Evolutionary conservation across 1,140 invertebrate species (phyloP).

Genomic region (Latrodectus geometricus): DNA sequence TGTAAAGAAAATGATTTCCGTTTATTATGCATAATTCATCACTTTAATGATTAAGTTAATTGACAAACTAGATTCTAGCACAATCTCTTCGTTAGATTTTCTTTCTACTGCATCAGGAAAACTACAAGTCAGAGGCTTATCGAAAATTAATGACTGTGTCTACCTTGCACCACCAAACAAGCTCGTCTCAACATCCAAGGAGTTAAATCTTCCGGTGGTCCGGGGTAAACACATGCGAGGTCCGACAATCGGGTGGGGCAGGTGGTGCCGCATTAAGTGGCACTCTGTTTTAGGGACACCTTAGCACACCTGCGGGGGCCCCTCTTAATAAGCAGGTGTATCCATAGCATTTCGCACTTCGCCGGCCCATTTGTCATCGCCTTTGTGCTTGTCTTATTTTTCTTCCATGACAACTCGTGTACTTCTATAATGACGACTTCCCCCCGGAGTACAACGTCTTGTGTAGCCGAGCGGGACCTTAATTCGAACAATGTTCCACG

Average conservation of each 20-base stretch:
- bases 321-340: constrained; percentile 53
- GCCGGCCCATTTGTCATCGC: constrained; percentile 38
- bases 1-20: too few species aligned
- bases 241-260: constrained; percentile 15
- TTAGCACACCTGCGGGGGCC: neutral
- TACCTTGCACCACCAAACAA: too few species aligned
- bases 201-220: neutral
- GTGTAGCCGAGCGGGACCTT: constrained; percentile 9
- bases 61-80: too few species aligned
- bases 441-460: constrained; percentile 5
- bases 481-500: neutral
- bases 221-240: constrained; percentile 5
- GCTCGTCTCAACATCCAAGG: neutral
- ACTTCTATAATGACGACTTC: constrained; percentile 2
- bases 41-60: too few species aligned
- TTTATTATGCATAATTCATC: too few species aligned
- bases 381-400: constrained; percentile 20
- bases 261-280: constrained; percentile 28
- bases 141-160: too few species aligned
- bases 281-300: constrained; percentile 31
- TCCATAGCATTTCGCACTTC: constrained; percentile 56
- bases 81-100: too few species aligned
- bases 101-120: too few species aligned
- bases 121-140: too few species aligned
- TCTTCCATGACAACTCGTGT: constrained; percentile 1